Base-by-base conservation (phyloP, 1,140 invertebrate genomes). In the Thaumetopoea pityocampa region DNA sequence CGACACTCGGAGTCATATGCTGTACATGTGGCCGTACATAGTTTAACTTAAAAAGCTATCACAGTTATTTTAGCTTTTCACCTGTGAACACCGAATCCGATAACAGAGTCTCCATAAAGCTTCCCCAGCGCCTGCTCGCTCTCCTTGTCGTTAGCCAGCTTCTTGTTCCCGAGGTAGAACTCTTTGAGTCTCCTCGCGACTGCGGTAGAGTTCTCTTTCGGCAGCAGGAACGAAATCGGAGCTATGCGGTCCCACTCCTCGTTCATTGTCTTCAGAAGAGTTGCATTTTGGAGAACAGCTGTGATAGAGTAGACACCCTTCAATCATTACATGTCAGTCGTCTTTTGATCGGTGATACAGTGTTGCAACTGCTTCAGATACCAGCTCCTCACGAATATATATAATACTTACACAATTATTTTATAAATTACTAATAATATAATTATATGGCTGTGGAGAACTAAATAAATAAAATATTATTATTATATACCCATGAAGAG, bases 231-330 rank as follows among this genome's bases (percentile, higher is more conserved):
- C 0, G 74, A 66, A 23, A 79, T 59, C 3, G 77, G 70, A 0
- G 79, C 77, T 0, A 78, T 42, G 3, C 32, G 27, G 3, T 70
- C 59, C 79, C 79, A 83, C 0, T 83, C 63, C 0, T 63, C 35
- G 20, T 81, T 71, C 66, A 83, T 76, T 19, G 45, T 33, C 2
- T 59, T 35, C 1, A 44, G 17, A 0, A 71, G 41, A 0, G 72
- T 76, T 8, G 66, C 52, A 40, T 83, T 81, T 14, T 44, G 42
- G 2, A 71, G 14, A n/a, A 76, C 35, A 18, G 37, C 79, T 83
- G 36, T 7, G 51, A 51, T 5, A 16, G 33, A 5, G 2, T 1
- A 11, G n/a, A n/a, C n/a, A n/a, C n/a, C n/a, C n/a, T n/a, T n/a
- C n/a, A n/a, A n/a, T n/a, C n/a, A n/a, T n/a, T n/a, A n/a, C n/a